Evolutionary conservation across 2,888 invertebrate species (phyloP).

Genomic region (Protonemura montana): DNA sequence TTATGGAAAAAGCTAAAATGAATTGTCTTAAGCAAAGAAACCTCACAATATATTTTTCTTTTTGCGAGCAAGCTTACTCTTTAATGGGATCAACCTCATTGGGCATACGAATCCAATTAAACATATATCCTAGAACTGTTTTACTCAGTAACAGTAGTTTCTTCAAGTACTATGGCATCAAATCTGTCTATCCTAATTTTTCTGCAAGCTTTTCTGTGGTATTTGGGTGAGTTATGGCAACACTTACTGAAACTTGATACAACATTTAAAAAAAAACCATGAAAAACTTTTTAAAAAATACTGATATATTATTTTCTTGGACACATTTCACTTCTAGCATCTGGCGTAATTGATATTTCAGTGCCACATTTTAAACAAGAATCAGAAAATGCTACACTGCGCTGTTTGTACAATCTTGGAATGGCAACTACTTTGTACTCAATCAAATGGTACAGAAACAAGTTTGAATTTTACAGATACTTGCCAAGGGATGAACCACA

Average conservation of each 20-base stretch:
- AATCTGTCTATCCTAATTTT: neutral
- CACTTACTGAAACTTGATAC: neutral
- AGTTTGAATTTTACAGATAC: constrained; percentile 22
- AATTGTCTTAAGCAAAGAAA: constrained; percentile 23
- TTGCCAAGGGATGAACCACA: neutral
- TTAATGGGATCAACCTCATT: constrained; percentile 30
- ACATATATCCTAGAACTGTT: neutral
- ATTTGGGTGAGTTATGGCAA: neutral
- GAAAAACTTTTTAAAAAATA: no score
- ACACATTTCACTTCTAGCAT: neutral
- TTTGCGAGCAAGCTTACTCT: constrained; percentile 29
- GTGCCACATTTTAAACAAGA: constrained; percentile 18
- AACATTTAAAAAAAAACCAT: neutral
- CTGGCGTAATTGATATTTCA: constrained; percentile 1
- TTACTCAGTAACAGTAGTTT: neutral
- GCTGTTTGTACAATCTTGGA: constrained; percentile 32
- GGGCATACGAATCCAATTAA: constrained; percentile 32
- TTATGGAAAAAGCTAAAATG: no score
- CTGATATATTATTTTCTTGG: neutral
- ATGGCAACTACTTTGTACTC: constrained; percentile 15
- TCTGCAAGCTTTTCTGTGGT: neutral
- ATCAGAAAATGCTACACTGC: constrained; percentile 9
- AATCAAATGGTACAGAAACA: constrained; percentile 33
- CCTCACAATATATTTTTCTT: constrained; percentile 2
- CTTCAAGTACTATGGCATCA: neutral